These are phyloP conservation scores for Ardeotis arabs DNA, from an alignment of 2,113 vertebrate genomes.

Conservation along the genomic window DNA sequence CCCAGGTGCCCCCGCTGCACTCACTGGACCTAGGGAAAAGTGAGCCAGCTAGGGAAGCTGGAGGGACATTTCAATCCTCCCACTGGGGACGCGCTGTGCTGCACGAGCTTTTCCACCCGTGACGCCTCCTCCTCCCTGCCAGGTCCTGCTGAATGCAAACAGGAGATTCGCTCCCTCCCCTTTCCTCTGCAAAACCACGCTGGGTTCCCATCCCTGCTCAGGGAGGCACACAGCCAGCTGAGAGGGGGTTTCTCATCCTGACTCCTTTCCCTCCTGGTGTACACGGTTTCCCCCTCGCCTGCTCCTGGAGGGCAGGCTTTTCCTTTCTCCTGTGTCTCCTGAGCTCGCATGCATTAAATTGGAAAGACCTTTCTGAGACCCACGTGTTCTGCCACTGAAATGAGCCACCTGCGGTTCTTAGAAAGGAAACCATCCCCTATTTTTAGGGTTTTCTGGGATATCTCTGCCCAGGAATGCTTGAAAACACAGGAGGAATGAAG, in stretches of 20 bases:
- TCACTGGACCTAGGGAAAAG: neutral
- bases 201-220: neutral
- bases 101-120: neutral
- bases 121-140: neutral
- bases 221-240: neutral
- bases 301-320: neutral
- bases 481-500: neutral
- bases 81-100: neutral
- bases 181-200: neutral
- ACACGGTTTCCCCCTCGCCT: neutral
- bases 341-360: neutral
- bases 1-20: no score
- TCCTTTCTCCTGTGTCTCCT: neutral
- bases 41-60: neutral
- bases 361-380: slow-evolving; percentile 27
- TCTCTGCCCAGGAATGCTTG: neutral
- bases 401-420: neutral
- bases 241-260: neutral
- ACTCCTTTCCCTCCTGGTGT: neutral
- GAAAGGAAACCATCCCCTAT: neutral
- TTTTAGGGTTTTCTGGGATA: neutral
- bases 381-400: neutral
- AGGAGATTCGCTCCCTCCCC: neutral
- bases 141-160: neutral
- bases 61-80: neutral